Evolutionary conservation across 2,113 vertebrate species (phyloP), one percentile per base, ranked within the genome.

Genomic region (Opisthocomus hoazin): DNA sequence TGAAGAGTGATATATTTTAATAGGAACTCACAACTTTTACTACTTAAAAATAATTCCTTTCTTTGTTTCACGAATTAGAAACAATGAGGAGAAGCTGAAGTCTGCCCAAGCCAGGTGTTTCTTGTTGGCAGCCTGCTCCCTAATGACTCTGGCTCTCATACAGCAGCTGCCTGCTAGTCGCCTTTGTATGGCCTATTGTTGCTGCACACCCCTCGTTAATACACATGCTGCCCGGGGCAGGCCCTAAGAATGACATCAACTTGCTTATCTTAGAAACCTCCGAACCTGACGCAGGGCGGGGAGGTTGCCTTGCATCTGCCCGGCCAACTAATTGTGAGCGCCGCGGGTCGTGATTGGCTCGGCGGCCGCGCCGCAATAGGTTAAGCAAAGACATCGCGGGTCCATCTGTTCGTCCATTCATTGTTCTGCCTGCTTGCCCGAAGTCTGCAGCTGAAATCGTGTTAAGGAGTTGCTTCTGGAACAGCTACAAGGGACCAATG

Each of bases 341-440:
- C 76, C 69, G 97, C 24, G 88, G 78, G 37, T 97, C 94, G 74
- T 91, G 97, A 99, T 99, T 99, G 99, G 99, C 96, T 97, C 94
- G 77, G 26, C 63, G 57, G 95, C 97, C 89, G 96, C 98, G 98
- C 98, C 17, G 97, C 98, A 98, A 98, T 98, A 97, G 98, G 98
- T 98, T 98, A 98, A 98, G 98, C 98, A 98, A 98, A 98, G 98
- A 99, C 98, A 98, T 98, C 98, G 98, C 98, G 97, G 97, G 96
- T 99, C 99, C 99, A 99, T 99, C 99, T 99, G 99, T 98, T 99
- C 98, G 96, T 96, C 98, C 96, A 97, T 98, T 99, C 99, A 99
- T 99, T 99, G 99, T 99, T 98, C 98, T 98, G 96, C 96, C 96
- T 64, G 98, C 98, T 97, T 97, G 98, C 98, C 97, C 98, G 96